A percentile compares a stretch with the other conserved stretches of the same genome.
Evolutionary conservation across 2,888 invertebrate species (phyloP).

Genomic region (Cremastobaeus sp.): DNA sequence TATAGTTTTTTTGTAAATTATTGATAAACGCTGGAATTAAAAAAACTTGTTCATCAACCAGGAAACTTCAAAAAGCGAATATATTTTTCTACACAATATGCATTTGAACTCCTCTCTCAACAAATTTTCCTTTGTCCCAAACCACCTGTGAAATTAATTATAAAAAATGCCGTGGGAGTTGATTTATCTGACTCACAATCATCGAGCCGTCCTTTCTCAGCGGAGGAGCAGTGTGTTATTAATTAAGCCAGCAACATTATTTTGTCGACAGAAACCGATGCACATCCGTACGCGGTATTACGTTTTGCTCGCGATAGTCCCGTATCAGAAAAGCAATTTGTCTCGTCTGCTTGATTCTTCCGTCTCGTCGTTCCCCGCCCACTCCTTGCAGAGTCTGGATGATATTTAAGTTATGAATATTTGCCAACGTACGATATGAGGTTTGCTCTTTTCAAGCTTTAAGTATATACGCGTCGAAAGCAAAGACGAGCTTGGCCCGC

Average conservation of each 20-base stretch:
- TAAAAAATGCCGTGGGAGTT: no score
- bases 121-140: no score
- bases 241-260: slow-evolving; percentile 30
- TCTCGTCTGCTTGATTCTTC: slow-evolving; percentile 58
- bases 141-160: no score
- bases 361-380: slow-evolving; percentile 48
- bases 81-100: no score
- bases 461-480: slow-evolving; percentile 63
- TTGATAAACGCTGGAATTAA: no score
- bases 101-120: no score
- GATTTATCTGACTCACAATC: not conserved
- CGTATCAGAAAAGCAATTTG: slow-evolving; percentile 62
- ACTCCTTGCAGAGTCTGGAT: slow-evolving; percentile 53
- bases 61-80: no score
- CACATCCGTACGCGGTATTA: slow-evolving; percentile 33
- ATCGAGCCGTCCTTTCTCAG: not conserved
- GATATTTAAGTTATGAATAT: slow-evolving; percentile 76
- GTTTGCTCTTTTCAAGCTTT: slow-evolving; percentile 73
- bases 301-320: slow-evolving; percentile 40
- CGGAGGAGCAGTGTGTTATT: slow-evolving; percentile 22
- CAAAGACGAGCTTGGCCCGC: slow-evolving; percentile 58
- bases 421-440: slow-evolving; percentile 75
- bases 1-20: no score
- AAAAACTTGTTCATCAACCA: no score
- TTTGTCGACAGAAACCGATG: slow-evolving; percentile 25